phyloP scores from a whole-genome alignment of 2,888 invertebrate species.

The Eupithecia tripunctaria region DNA sequence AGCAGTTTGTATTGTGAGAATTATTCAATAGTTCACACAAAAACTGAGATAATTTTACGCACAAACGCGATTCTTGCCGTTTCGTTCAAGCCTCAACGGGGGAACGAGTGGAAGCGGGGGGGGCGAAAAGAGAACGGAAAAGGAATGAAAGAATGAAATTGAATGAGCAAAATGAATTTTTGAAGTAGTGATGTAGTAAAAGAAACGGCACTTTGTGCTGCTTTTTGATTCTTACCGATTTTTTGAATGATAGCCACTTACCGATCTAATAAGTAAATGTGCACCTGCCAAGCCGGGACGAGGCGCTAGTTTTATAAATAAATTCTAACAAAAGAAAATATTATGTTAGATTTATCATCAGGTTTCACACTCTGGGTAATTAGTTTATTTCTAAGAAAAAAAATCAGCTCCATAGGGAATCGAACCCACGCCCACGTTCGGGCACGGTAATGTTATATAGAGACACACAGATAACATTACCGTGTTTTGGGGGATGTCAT shows the following conservation, averaged over 20 bases:
- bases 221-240: not conserved
- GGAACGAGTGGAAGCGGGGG: slow-evolving; percentile 33
- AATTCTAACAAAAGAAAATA: too few relatives aligned
- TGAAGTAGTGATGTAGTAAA: not conserved
- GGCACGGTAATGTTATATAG: too few relatives aligned
- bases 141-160: not conserved
- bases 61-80: slow-evolving; percentile 75
- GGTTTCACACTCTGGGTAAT: too few relatives aligned
- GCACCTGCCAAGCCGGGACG: too few relatives aligned
- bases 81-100: slow-evolving; percentile 52
- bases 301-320: too few relatives aligned
- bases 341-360: too few relatives aligned
- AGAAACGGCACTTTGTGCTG: not conserved
- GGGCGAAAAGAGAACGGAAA: slow-evolving; percentile 52
- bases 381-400: too few relatives aligned
- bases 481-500: too few relatives aligned
- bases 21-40: slow-evolving; percentile 76
- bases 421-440: too few relatives aligned
- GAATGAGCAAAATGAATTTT: not conserved
- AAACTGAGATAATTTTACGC: slow-evolving; percentile 76
- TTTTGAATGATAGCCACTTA: not conserved
- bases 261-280: too few relatives aligned
- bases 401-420: too few relatives aligned
- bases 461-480: too few relatives aligned
- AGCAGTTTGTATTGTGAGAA: slow-evolving; percentile 64